Evolutionary conservation across 2,113 vertebrate species (phyloP).

Genomic region (Galemys pyrenaicus): DNA sequence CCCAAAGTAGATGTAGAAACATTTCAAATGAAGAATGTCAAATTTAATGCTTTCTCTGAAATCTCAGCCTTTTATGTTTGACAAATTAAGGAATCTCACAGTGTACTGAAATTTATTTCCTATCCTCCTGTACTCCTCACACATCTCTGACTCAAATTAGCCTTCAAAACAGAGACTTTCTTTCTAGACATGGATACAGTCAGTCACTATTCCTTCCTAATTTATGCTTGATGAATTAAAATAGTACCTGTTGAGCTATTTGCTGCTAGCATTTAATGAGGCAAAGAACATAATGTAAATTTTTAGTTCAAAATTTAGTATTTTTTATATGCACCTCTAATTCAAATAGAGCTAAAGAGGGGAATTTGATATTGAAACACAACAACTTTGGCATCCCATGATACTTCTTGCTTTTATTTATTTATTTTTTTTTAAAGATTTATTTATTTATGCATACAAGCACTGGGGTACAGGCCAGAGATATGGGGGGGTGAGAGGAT

Average conservation of each 20-base stretch:
- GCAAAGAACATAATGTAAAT: background rate
- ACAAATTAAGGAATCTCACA: background rate
- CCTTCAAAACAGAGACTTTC: background rate
- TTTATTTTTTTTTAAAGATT: too few species aligned
- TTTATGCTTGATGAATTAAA: background rate
- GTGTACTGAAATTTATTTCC: background rate
- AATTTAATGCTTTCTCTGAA: background rate
- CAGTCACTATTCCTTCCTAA: background rate
- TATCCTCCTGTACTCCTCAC: background rate
- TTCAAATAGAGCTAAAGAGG: slow-evolving; percentile 30
- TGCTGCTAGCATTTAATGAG: background rate
- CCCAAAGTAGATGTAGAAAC: background rate
- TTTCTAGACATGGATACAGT: background rate
- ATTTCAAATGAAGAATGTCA: background rate
- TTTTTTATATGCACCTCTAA: background rate
- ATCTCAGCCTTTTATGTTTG: background rate
- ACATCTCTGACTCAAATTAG: background rate
- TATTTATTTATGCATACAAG: too few species aligned
- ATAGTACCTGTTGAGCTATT: background rate
- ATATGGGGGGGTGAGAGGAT: too few species aligned
- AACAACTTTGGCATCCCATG: background rate
- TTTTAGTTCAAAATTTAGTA: slow-evolving; percentile 36
- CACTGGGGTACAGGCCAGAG: too few species aligned
- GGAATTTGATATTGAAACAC: slow-evolving; percentile 1
- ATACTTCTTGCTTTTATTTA: background rate